Evolutionary conservation across 2,113 vertebrate genomes (phyloP), one percentile per base, ranked within the genome.

Genomic region (Elephantulus edwardii): DNA sequence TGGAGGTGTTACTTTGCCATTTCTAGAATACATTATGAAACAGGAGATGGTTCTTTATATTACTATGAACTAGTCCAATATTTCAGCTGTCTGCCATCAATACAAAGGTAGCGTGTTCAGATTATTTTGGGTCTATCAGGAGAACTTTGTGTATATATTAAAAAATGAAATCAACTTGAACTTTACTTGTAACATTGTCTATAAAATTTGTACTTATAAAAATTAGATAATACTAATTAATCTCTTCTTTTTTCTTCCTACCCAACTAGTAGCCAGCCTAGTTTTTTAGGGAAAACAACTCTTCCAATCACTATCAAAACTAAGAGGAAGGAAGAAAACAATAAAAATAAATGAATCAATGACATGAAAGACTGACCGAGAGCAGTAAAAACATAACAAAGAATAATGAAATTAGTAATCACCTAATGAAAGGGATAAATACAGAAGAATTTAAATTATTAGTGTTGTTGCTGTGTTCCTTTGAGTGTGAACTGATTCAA

Each of bases 181-280:
- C 48, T 17, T 74, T 83, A 76, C 24, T 52, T 68, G 54, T 1
- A 52, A 58, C 60, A 72, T 24, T 60, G 56, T 82, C 60, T 22
- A 66, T 72, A 75, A 75, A 83, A 40, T 28, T 56, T 74, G 54
- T 33, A 10, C 13, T 50, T 88, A 60, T 52, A 88, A 70, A 77
- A 94, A 60, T 3, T 1, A 56, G 33, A 84, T 85, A 20, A 91
- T 60, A 85, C 12, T 30, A 87, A 78, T 82, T 74, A n/a, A 88
- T 42, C 42, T 62, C 8, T 91, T 77, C 88, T 83, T 20, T 10
- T 6, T 24, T 24, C 48, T 60, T 88, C 42, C 44, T 38, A 74
- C 35, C 35, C 58, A 88, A 92, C 11, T 76, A 81, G 8, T 80
- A 80, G 11, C 82, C 90, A n/a, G n/a, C n/a, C n/a, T n/a, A n/a